Evolutionary conservation across 2,113 vertebrate genomes (phyloP), one percentile per base, ranked within the genome.

Genomic region (Alethe diademata): DNA sequence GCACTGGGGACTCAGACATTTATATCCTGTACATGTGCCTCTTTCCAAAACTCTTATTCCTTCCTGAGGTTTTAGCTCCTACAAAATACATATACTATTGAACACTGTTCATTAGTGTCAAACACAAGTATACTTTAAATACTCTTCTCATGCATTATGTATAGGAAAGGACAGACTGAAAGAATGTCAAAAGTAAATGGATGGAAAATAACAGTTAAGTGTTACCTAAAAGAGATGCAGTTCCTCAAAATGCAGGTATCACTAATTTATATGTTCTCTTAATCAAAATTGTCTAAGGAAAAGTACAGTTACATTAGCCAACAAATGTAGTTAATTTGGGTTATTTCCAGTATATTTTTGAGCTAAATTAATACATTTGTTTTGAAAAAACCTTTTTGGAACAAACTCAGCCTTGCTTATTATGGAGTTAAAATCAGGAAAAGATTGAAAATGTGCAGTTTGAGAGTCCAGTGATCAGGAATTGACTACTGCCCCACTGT

Each of bases 71-170:
- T 74, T 76, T 66, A 88, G 64, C 35, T 90, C 18, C 56, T 56
- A 71, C 69, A 86, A 93, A 95, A 90, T 35, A 82, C 57, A 85
- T 70, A 24, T 35, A 73, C 50, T 70, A 36, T 22, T 48, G 65
- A 86, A 29, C 40, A 80, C 36, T 66, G 61, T 64, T 96, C 83
- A 91, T 91, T 79, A 93, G 25, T 81, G 82, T 91, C 86, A 94
- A 95, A 86, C 38, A 91, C n/a, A 86, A 74, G 26, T 26, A n/a
- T 62, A 57, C 33, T 90, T 88, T 62, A 80, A 70, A 82, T 83
- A 88, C 62, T 76, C 24, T 88, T 61, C 78, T 73, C 72, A 86
- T 83, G 40, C 38, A 90, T 79, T 90, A 92, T 82, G 82, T 28
- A 94, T 71, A 47, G 56, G 62, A 79, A 90, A 65, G 38, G 73